Evolutionary conservation across 2,113 vertebrate species (phyloP).

Genomic region (Crocuta crocuta): DNA sequence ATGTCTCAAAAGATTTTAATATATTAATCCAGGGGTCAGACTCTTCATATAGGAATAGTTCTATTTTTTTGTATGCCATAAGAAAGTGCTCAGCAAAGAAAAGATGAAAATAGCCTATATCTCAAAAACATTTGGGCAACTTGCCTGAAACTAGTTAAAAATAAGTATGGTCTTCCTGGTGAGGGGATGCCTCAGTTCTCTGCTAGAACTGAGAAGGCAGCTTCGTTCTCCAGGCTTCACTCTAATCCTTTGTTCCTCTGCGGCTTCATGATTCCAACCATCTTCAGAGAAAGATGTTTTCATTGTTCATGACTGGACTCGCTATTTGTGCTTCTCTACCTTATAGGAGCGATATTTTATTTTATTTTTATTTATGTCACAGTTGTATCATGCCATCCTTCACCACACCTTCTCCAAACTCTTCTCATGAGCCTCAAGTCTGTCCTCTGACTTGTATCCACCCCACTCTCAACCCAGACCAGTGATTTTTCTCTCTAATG

Average conservation of each 20-base stretch:
- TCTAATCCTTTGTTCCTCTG: neutral
- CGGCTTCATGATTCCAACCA: neutral
- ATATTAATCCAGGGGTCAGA: neutral
- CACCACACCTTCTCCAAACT: neutral
- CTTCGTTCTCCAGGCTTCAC: neutral
- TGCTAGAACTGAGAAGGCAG: neutral
- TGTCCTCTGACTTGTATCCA: neutral
- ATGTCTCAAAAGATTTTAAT: neutral
- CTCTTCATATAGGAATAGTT: neutral
- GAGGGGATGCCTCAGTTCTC: neutral
- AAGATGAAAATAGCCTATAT: neutral
- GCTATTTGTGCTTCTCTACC: neutral
- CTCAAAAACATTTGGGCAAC: neutral
- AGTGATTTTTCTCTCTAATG: no score
- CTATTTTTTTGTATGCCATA: neutral
- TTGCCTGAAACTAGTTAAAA: neutral
- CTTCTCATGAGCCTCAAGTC: neutral
- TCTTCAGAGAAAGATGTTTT: neutral
- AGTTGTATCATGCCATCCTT: neutral
- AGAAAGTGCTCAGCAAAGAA: neutral
- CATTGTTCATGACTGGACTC: neutral
- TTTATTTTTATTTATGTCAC: neutral
- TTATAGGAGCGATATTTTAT: neutral
- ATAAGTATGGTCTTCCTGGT: neutral
- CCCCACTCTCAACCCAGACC: neutral